Evolutionary conservation across 2,888 invertebrate species (phyloP).

Genomic region (Trichopoda pennipes): DNA sequence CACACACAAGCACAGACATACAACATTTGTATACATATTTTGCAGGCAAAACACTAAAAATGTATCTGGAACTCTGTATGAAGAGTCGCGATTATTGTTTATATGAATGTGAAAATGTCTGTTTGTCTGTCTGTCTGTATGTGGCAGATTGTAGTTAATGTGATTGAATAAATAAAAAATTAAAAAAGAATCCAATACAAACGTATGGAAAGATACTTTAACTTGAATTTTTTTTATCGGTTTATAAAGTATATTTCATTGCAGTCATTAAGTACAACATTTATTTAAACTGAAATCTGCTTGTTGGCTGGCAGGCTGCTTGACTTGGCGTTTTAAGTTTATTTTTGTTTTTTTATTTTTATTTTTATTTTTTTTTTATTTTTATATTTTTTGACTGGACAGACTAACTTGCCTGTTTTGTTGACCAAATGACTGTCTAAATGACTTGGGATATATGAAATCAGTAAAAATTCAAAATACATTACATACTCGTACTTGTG

Average conservation of each 20-base stretch:
- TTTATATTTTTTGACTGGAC: slow-evolving; percentile 11
- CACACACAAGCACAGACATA: not conserved
- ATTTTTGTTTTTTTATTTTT: not conserved
- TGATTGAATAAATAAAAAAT: slow-evolving; percentile 58
- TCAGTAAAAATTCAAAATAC: slow-evolving; percentile 51
- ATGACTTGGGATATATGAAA: slow-evolving; percentile 44
- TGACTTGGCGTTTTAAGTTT: slow-evolving; percentile 37
- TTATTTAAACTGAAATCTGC: slow-evolving; percentile 67
- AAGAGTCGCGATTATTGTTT: slow-evolving; percentile 39
- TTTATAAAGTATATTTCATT: slow-evolving; percentile 71
- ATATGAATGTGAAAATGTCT: slow-evolving; percentile 9
- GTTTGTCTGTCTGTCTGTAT: slow-evolving; percentile 15
- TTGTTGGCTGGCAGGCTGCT: slow-evolving; percentile 27
- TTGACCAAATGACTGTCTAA: slow-evolving; percentile 52
- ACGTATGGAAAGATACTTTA: slow-evolving; percentile 62
- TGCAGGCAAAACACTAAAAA: slow-evolving; percentile 59
- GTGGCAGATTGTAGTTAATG: slow-evolving; percentile 50
- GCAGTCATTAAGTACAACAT: slow-evolving; percentile 71
- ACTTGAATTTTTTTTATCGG: slow-evolving; percentile 61
- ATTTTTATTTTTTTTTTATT: not conserved
- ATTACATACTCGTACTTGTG: slow-evolving; percentile 39
- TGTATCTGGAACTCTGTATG: slow-evolving; percentile 25
- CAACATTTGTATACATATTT: slow-evolving; percentile 28
- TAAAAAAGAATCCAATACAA: slow-evolving; percentile 15
- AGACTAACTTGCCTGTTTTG: slow-evolving; percentile 20